Base-by-base conservation (phyloP, 1,140 invertebrate species). In the Drosophila bocki region DNA sequence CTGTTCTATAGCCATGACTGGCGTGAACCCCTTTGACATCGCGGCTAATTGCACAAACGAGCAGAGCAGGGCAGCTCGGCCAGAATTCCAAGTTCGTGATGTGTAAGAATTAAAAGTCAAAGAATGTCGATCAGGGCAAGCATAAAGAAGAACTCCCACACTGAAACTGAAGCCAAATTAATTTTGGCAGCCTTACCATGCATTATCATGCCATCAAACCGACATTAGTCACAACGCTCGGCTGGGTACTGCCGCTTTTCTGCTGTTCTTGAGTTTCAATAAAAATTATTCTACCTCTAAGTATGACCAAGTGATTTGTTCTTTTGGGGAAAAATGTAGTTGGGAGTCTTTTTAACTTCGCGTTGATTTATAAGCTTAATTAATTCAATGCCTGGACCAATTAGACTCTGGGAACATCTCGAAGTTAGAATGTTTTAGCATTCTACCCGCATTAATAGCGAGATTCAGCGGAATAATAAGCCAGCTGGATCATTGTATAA, bases 11-110 rank as follows among this genome's bases (percentile, higher is more conserved):
- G 67, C 70, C 70, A 74, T 80, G 75, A 71, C 53, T 87, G 63
- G 63, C 80, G 54, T 90, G 84, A 87, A 88, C 84, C 84, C 78
- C 70, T 71, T 84, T 87, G 84, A 87, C 84, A 90, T 90, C 61
- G 77, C 85, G 48, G 84, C 84, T 87, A 87, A 87, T 87, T 87
- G 84, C 81, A 68, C 77, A 74, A 81, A 56, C 76, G 62, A 82
- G 72, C 81, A 87, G 80, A 79, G 51, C 71, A 77, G 74, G 41
- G 45, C 70, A 33, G 50, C 29, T 33, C 50, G 50, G 29, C 50
- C 51, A 44, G 74, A 78, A 78, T 78, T 77, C 54, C 75, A 65
- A 87, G 71, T 57, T 86, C 84, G 83, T 86, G 82, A 87, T 83
- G 68, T 87, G 80, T 69, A 78, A 74, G 76, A 72, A 87, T 48